Base-by-base conservation (phyloP, 2,888 invertebrate species). In the Calephelis perditalis region DNA sequence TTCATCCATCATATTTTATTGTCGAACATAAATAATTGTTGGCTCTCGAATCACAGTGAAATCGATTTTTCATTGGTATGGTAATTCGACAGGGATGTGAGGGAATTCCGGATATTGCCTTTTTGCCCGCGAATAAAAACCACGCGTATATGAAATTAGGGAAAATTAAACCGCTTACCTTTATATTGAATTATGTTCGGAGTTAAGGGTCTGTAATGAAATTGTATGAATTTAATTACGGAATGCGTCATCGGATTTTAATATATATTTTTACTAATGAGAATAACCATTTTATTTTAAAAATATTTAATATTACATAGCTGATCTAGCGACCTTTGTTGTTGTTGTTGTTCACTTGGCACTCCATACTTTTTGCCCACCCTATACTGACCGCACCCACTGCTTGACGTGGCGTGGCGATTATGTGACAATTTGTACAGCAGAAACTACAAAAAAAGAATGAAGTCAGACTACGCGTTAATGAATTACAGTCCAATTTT, bases 21-120 rank as follows among this genome's bases (percentile, higher is more conserved):
- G 63, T 65, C 62, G 68, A 68, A 71, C 69, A 69, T 74, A 76
- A 73, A 74, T 76, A 72, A 74, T 74, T 72, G 70, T 69, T 70
- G 65, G 70, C 68, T 62, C 66, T 65, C 60, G 61, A 73, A 74
- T 73, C 70, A 68, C 68, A 64, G 61, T 63, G 66, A 67, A 67
- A 70, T 66, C 68, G 70, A 68, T 74, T 74, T 67, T 68, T 70
- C 65, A 71, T 68, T 70, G 59, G 67, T 67, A 68, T 68, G 63
- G 70, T 69, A 74, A 69, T 72, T 71, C 69, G 71, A 70, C 70
- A 63, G 70, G 68, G 65, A 68, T 61, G 46, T 5, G 46, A 44
- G 49, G 46, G 59, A 58, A 36, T 52, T 59, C 55, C 58, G 55
- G 58, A 60, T 63, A 59, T 65, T 35, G 63, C 63, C 61, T 63